phyloP scores from a whole-genome alignment of 2,797 vertebrate species.

The Sebastes variabilis region DNA sequence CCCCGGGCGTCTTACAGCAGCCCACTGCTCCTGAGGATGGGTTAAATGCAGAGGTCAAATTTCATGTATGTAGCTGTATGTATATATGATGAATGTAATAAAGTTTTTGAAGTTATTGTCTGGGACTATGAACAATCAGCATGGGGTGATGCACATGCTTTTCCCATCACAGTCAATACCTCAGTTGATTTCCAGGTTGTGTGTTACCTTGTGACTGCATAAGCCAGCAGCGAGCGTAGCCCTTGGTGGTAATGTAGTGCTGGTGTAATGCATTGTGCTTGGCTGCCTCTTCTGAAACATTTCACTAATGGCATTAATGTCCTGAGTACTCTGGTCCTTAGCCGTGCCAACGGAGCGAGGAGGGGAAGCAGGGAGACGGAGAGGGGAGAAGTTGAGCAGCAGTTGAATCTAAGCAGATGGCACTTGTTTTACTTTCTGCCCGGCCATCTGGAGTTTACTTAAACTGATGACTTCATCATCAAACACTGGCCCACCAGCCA shows the following conservation, averaged over 20 bases:
- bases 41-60: too few species aligned
- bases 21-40: too few species aligned
- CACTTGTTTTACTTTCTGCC: conserved; percentile 85
- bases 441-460: conserved; percentile 86
- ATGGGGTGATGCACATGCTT: not conserved
- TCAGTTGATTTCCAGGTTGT: conserved; percentile 29
- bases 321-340: conserved; percentile 71
- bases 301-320: conserved; percentile 85
- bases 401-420: conserved; percentile 87
- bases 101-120: not conserved
- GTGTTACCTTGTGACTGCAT: conserved; percentile 40
- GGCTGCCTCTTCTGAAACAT: conserved; percentile 85
- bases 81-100: too few species aligned
- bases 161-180: not conserved
- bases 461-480: conserved; percentile 88
- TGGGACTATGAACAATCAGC: not conserved
- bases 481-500: conserved; percentile 80
- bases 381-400: conserved; percentile 73
- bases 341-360: conserved; percentile 74
- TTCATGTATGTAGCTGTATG: too few species aligned
- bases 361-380: conserved; percentile 41
- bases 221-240: conserved; percentile 47
- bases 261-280: conserved; percentile 80
- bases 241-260: conserved; percentile 67
- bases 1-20: too few species aligned